Conservation (phyloP, 1,140 invertebrate species). For the Trachymyrmex cornetzi region DNA sequence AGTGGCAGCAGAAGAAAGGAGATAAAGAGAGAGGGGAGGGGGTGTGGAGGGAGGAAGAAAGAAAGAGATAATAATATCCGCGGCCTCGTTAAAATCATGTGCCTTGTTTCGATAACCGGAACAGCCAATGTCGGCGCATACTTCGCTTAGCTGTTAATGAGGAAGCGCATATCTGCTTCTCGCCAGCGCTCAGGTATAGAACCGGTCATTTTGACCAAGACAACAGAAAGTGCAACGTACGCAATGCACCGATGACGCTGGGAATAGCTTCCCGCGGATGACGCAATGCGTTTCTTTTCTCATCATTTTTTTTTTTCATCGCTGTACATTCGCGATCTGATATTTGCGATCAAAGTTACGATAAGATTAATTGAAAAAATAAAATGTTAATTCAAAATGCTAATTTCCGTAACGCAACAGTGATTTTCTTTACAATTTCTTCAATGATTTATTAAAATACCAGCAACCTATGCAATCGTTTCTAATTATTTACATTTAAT, state of each 20-base stretch:
- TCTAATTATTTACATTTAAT: neutral
- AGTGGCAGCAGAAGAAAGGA: constrained; percentile 37
- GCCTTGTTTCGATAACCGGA: constrained; percentile 61
- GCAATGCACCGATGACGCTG: constrained; percentile 27
- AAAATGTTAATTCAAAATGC: neutral
- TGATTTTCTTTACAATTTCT: neutral
- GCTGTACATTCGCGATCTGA: too few relatives aligned
- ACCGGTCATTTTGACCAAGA: constrained; percentile 41
- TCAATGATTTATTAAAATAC: neutral
- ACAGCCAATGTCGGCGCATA: constrained; percentile 10
- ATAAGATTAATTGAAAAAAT: neutral
- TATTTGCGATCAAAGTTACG: neutral
- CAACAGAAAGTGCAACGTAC: constrained; percentile 37
- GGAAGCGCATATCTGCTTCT: constrained; percentile 33
- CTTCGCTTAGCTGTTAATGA: constrained; percentile 48
- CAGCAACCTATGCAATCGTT: neutral
- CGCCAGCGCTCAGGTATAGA: constrained; percentile 27
- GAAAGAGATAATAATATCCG: neutral
- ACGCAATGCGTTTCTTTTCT: neutral
- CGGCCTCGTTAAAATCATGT: constrained; percentile 43
- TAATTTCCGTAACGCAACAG: neutral
- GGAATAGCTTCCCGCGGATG: neutral
- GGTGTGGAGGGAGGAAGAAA: neutral
- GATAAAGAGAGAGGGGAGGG: neutral
- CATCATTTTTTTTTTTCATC: neutral